Evolutionary conservation across 1,140 invertebrate genomes (phyloP), one percentile per base, ranked within the genome.

Genomic region (Drosophila miranda): DNA sequence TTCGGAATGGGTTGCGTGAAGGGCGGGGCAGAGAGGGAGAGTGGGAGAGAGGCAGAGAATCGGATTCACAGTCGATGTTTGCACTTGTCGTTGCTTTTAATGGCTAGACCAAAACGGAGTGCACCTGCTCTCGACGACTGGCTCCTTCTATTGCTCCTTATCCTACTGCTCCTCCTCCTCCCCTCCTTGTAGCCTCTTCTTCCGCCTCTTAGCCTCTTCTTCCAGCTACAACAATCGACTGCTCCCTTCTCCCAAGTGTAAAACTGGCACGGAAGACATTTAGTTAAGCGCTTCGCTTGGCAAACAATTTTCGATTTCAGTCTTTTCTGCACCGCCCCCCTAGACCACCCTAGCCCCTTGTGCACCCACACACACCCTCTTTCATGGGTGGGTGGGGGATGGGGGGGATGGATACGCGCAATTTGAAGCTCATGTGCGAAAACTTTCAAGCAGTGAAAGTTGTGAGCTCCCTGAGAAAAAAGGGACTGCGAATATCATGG

Each of bases 271-370:
- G 81, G 81, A 84, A 84, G 82, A 84, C 81, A 84, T 84, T 84
- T 86, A 77, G 81, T 81, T 86, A 84, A 84, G 77, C 81, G 77
- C 81, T 84, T 77, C 81, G 82, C 81, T 86, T 77, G 72, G 81
- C 82, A 84, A 86, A 86, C 81, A 84, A 84, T 86, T 84, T 84
- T 84, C 81, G 81, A 84, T 84, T 86, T 81, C 68, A 75, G 60
- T 71, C 52, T 56, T 38, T 13, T 13, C 11, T 38, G 3, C 34
- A 38, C 19, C 19, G 1, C 19, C 19, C 19, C 16, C 19, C 19
- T 19, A 19, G 19, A 1, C 1, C 19, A 1, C 1, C 19, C 19
- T 19, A 19, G 19, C 30, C 8, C 30, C 8, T 1, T 6, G 6
- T 0, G 6, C 5, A 6, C 26, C 28, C 28, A 3, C 11, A 34